phyloP scores from a whole-genome alignment of 1,140 invertebrate species.

The Drosophila punjabiensis region DNA sequence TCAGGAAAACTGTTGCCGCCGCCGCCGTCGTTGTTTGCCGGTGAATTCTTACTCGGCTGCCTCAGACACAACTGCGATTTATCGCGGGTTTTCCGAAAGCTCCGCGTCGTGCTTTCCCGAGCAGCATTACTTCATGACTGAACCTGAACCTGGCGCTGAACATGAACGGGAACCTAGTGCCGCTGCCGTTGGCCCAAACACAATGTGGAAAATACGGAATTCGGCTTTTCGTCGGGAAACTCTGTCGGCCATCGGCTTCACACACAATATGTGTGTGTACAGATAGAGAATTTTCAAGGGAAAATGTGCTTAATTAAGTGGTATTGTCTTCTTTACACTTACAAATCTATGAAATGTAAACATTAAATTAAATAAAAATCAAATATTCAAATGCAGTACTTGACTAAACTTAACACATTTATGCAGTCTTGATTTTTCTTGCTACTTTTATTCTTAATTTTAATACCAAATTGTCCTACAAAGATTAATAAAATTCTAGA shows the following conservation, averaged over 20 bases:
- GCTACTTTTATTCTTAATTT: no score
- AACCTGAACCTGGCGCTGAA: conserved; percentile 51
- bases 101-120: conserved; percentile 66
- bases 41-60: conserved; percentile 38
- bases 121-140: conserved; percentile 78
- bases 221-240: conserved; percentile 34
- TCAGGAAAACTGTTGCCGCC: conserved; percentile 70
- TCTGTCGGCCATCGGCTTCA: conserved; percentile 44
- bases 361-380: no score
- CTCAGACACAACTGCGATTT: conserved; percentile 26
- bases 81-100: conserved; percentile 28
- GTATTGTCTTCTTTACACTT: not conserved
- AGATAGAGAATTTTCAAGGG: not conserved
- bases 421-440: no score
- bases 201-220: conserved; percentile 57
- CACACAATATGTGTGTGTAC: conserved; percentile 20
- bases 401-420: no score
- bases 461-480: no score
- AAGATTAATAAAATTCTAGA: no score
- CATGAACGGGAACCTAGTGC: conserved; percentile 45
- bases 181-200: conserved; percentile 55
- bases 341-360: not conserved
- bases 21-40: conserved; percentile 42
- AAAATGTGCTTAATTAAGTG: not conserved
- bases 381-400: no score